Base-by-base conservation (phyloP, 2,888 invertebrate genomes). In the Papilio gigon region DNA sequence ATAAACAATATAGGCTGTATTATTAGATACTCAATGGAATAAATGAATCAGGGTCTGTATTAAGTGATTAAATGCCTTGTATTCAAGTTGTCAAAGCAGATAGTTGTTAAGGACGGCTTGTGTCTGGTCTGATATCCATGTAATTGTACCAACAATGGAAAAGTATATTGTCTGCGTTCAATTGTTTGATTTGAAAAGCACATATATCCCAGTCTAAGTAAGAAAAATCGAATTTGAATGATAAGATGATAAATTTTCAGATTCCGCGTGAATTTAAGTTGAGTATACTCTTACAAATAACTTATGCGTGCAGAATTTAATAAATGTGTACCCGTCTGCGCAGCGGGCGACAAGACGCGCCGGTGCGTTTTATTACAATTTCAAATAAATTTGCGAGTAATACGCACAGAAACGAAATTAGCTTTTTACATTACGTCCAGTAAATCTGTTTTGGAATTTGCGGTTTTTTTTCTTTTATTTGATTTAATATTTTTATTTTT, bases 281-380 rank as follows among this genome's bases (percentile, higher is more conserved):
- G 25, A 22, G 50, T 4, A 20, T 47, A 25, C 5, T 56, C 53
- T 27, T 59, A 27, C 27, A 20, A 47, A 59, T 47, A 25, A 47
- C 37, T 68, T 59, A 37, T 59, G 59, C 35, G 37, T 64, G 64
- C 47, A 64, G 68, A 64, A 64, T 68, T 68, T 68, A 68, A 68
- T 68, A 68, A 63, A 63, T 58, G 63, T 44, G 37, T 56, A 17
- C 9, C 33, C 44, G 56, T 17, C 67, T 42, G 33, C 17, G 62
- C 4, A 14, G n/a, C 27, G 14, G 14, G n/a, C 2, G 42, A 4
- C n/a, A n/a, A 42, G 20, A 47, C 47, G 56, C 62, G 27, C 67
- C 35, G 42, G 63, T 68, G 67, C 62, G 62, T 68, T 68, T 68
- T 63, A 68, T 68, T 68, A 58, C 56, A 35, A 62, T 68, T 68